phyloP scores from a whole-genome alignment of 2,113 vertebrate genomes.

The Pluvialis apricaria region DNA sequence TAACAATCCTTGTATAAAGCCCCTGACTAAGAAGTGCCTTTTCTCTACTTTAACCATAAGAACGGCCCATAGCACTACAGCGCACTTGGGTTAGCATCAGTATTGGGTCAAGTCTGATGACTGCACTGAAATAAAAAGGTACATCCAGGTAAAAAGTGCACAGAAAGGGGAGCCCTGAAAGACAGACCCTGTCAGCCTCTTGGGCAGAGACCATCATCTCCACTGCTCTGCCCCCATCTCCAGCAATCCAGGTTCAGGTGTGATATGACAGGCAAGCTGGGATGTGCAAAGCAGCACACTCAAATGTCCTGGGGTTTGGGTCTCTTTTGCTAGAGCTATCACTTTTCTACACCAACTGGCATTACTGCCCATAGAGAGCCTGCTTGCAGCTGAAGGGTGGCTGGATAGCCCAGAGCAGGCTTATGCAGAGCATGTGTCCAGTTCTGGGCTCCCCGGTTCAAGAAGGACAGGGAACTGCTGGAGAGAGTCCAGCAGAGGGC shows the following conservation, averaged over 20 bases:
- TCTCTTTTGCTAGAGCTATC: neutral
- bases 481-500: no score
- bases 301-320: neutral
- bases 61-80: neutral
- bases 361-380: neutral
- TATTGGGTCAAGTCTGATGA: neutral
- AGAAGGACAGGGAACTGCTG: no score
- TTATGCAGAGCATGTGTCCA: rapidly evolving
- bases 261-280: neutral
- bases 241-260: neutral
- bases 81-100: neutral
- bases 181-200: neutral
- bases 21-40: neutral
- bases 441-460: no score
- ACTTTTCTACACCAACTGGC: neutral
- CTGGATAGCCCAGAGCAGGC: neutral
- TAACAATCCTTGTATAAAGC: neutral
- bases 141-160: neutral
- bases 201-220: neutral
- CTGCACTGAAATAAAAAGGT: neutral
- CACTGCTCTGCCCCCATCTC: neutral
- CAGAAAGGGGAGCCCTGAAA: neutral
- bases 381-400: neutral
- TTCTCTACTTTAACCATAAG: neutral
- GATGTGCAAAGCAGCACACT: neutral